Percentiles rank a stretch among this genome's conserved stretches.
Evolutionary conservation across 1,140 invertebrate species (phyloP).

Genomic region (Sipha flava): DNA sequence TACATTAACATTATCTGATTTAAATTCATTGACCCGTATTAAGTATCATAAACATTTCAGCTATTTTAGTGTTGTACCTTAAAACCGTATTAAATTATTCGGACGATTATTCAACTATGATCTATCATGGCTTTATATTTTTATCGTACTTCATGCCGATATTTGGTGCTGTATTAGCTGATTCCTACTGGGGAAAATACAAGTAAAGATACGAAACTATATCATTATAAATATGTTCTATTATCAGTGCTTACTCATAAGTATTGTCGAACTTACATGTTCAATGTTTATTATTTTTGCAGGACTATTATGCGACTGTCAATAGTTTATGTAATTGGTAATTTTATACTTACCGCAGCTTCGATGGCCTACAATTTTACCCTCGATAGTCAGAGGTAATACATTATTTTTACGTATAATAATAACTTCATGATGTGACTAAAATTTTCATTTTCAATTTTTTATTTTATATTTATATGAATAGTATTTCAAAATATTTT

Average conservation of each 20-base stretch:
- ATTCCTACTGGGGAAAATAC: constrained; percentile 62
- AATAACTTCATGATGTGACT: background rate
- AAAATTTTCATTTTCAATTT: no score
- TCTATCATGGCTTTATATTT: constrained; percentile 74
- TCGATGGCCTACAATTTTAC: constrained; percentile 49
- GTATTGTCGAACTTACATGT: no score
- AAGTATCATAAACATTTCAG: no score
- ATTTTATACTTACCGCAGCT: constrained; percentile 64
- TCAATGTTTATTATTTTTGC: constrained; percentile 42
- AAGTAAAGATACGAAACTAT: constrained; percentile 43
- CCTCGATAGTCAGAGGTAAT: constrained; percentile 46
- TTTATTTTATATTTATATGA: no score
- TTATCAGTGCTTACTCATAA: no score
- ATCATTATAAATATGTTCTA: no score
- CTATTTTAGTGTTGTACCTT: constrained; percentile 74
- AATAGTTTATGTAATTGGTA: constrained; percentile 76
- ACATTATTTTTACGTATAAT: no score
- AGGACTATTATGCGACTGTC: constrained; percentile 80
- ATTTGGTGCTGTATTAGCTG: constrained; percentile 77
- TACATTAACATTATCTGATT: no score
- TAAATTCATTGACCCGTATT: no score
- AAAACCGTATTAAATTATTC: constrained; percentile 55
- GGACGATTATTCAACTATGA: constrained; percentile 60
- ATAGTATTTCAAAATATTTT: no score
- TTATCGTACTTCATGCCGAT: constrained; percentile 78